Percentiles rank a stretch among this genome's conserved stretches.
Conservation (phyloP, 2,797 vertebrate genomes). For the Onychomys torridus region DNA sequence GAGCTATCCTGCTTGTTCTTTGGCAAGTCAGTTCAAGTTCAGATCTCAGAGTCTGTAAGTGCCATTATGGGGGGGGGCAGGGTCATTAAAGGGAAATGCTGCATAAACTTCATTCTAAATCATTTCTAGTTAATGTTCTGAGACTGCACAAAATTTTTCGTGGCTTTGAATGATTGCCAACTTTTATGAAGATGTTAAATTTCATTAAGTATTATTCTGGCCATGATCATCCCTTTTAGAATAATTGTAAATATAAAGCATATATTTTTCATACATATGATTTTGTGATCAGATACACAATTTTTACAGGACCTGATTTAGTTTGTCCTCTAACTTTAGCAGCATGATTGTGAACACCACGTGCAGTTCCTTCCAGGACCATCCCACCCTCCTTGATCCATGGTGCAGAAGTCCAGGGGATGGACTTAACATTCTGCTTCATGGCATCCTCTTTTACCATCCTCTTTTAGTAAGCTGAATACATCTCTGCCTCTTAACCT, state of each 20-base stretch:
- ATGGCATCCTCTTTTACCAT: neutral
- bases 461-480: neutral
- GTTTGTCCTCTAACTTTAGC: neutral
- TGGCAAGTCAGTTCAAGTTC: neutral
- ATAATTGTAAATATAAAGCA: neutral
- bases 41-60: neutral
- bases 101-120: neutral
- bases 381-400: neutral
- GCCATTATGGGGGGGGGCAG: neutral
- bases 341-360: no score
- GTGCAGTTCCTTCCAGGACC: neutral
- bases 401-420: neutral
- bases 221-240: neutral
- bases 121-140: neutral
- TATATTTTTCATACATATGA: neutral
- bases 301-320: neutral
- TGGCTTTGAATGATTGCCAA: neutral
- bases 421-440: neutral
- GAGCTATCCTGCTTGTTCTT: neutral
- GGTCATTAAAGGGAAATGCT: neutral
- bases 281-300: neutral
- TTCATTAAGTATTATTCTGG: neutral
- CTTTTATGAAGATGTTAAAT: neutral
- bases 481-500: neutral
- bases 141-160: neutral